Evolutionary conservation across 2,888 invertebrate species (phyloP), one percentile per base, ranked within the genome.

Genomic region (Fragum sueziense): DNA sequence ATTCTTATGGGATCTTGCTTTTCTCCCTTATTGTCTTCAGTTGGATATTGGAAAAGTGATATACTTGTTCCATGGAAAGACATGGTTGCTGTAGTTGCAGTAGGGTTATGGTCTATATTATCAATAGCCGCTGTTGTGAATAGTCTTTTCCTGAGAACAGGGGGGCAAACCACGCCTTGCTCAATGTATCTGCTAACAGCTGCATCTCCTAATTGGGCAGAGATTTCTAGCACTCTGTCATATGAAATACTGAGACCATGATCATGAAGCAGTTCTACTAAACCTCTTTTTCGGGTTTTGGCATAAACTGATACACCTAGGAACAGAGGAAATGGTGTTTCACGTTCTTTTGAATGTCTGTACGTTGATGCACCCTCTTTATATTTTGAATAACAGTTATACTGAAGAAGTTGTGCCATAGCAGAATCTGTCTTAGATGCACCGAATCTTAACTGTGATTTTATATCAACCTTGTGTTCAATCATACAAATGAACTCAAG

Each of bases 241-340:
- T 72, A 61, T 11, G 71, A 81, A 37, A 88, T 82, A 34, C 80
- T 74, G 1, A 88, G n/a, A 20, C 88, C 87, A 71, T 80, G 73
- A 1, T 80, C 70, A 70, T 67, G 65, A 33, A 76, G 27, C 41
- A 37, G 22, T 1, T 76, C 73, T 22, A 87, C 72, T 6, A 87
- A 54, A 51, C 70, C 27, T 57, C 79, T 74, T 68, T 85, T 87
- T 51, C 85, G 67, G 1, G 83, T 87, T 41, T 85, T 85, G 34
- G 84, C 77, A 72, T 69, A 80, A 9, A 87, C 29, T 31, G 71
- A 41, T 34, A 79, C 6, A 11, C 79, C 71, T 0, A 72, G 34
- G 51, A 59, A 79, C 4, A 76, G 25, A 9, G 68, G 57, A 54
- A 79, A 65, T 33, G 75, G 72, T 2, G 62, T 74, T 51, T 79